These are phyloP conservation scores for honey bee (Apis mellifera) DNA, from an alignment of 1,140 invertebrate genomes.

Conservation along the genomic window DNA sequence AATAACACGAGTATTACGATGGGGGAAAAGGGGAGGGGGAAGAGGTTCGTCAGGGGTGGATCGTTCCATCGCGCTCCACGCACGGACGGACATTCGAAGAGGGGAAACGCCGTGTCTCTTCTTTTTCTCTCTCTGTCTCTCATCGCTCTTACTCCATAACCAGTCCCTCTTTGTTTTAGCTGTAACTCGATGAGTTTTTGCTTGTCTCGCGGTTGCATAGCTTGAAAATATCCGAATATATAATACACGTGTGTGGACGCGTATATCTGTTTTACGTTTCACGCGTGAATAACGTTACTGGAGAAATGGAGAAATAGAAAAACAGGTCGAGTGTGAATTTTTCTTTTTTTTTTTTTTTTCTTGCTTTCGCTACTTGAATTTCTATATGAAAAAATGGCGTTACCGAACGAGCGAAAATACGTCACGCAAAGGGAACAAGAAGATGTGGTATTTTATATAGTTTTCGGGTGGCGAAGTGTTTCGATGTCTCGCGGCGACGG, in stretches of 20 bases:
- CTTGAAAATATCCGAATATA: neutral
- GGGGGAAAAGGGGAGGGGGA: neutral
- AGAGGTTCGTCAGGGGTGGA: neutral
- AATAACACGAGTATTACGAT: constrained; percentile 33
- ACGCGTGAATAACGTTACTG: neutral
- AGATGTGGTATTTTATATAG: neutral
- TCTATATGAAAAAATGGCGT: neutral
- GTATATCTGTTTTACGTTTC: neutral
- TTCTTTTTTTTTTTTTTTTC: no score
- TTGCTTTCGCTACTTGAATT: no score
- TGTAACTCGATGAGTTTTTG: neutral
- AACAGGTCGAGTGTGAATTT: no score
- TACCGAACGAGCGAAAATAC: neutral
- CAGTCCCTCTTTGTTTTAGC: neutral
- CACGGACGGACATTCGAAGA: neutral
- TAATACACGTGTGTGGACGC: no score
- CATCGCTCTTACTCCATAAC: neutral
- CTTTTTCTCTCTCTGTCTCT: neutral
- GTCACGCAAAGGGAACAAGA: no score
- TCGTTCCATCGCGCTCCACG: neutral
- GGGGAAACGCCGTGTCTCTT: neutral
- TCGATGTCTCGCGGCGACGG: neutral
- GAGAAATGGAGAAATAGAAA: no score
- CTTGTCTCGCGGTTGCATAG: neutral
- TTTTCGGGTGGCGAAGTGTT: neutral